Evolutionary conservation across 2,888 invertebrate species (phyloP).

Genomic region (Amphipoea lucens): DNA sequence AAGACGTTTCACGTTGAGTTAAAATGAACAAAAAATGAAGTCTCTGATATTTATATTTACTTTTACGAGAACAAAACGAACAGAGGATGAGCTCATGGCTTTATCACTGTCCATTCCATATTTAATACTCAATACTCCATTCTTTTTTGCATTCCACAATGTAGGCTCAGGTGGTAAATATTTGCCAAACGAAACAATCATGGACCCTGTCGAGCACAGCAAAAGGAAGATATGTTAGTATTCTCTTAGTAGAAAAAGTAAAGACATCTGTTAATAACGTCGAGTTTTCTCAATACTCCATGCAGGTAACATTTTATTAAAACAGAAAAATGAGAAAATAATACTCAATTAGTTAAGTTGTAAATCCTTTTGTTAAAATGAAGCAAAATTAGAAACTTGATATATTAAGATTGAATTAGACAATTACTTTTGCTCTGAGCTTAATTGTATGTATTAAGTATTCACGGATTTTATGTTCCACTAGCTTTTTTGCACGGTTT

Average conservation of each 20-base stretch:
- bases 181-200: too few relatives aligned
- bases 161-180: too few relatives aligned
- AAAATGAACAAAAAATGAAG: not conserved
- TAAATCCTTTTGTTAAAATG: constrained; percentile 37
- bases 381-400: constrained; percentile 44
- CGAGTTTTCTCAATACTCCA: constrained; percentile 23
- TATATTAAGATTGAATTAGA: constrained; percentile 38
- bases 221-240: too few relatives aligned
- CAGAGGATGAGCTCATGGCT: not conserved
- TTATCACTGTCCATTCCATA: not conserved
- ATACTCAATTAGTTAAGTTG: constrained; percentile 27
- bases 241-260: not conserved
- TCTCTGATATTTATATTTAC: too few relatives aligned
- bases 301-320: constrained; percentile 12
- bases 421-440: constrained; percentile 31
- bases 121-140: not conserved
- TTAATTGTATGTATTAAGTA: constrained; percentile 16
- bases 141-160: too few relatives aligned
- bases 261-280: not conserved
- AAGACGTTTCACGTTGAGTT: not conserved
- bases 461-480: constrained; percentile 24
- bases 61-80: not conserved
- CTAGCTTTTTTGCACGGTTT: not conserved
- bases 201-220: too few relatives aligned
- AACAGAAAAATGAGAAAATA: constrained; percentile 18